Evolutionary conservation across 2,797 vertebrate species (phyloP).

Genomic region (Anolis apletophallus): DNA sequence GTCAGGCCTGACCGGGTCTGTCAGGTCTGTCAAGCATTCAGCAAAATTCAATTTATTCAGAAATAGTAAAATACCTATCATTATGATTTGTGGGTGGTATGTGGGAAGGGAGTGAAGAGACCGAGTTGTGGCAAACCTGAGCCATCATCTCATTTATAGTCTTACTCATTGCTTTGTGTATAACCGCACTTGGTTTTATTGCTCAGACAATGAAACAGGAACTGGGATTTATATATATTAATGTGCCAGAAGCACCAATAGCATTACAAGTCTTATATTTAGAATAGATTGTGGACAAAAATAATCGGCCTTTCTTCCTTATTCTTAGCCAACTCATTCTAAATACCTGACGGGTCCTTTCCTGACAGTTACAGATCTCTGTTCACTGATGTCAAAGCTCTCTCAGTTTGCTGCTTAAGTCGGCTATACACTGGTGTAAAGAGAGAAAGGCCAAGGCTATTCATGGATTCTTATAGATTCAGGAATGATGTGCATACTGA

Average conservation of each 20-base stretch:
- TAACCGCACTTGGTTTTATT: not conserved
- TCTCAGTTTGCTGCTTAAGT: slow-evolving; percentile 68
- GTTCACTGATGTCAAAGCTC: slow-evolving; percentile 61
- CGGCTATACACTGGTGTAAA: slow-evolving; percentile 66
- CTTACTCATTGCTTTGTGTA: not conserved
- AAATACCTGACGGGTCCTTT: slow-evolving; percentile 48
- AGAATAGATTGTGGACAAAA: slow-evolving; percentile 35
- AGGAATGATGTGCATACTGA: slow-evolving; percentile 65
- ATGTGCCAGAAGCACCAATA: not conserved
- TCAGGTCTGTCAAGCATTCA: not conserved
- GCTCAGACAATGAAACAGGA: not conserved
- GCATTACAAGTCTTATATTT: rapidly evolving
- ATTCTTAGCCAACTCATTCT: slow-evolving; percentile 63
- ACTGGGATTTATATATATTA: not conserved
- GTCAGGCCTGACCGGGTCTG: not conserved
- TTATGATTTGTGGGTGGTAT: not conserved
- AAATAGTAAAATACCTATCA: not conserved
- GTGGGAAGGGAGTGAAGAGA: not conserved
- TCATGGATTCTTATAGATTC: slow-evolving; percentile 59
- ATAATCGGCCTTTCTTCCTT: not conserved
- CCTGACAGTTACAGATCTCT: slow-evolving; percentile 66
- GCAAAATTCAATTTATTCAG: not conserved
- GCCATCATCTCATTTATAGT: not conserved
- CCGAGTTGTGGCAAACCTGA: not conserved
- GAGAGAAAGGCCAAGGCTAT: slow-evolving; percentile 60